These are phyloP conservation scores for Drosophila kanapiae DNA, from an alignment of 1,140 invertebrate species.

Conservation along the genomic window DNA sequence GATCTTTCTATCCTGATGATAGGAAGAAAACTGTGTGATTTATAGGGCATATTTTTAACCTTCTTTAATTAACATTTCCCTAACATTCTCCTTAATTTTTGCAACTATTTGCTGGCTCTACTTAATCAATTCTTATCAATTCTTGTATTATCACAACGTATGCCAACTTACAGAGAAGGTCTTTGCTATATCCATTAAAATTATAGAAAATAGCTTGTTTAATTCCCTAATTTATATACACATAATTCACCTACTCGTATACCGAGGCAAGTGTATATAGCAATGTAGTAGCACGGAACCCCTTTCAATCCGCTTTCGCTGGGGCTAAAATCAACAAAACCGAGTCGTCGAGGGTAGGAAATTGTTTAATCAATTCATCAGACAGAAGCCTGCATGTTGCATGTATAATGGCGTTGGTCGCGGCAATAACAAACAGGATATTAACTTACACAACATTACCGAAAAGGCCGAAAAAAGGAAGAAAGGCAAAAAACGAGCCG, in stretches of 20 bases:
- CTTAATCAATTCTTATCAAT: too few species aligned
- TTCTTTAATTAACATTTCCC: background rate
- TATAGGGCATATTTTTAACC: background rate
- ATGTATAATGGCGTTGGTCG: conserved; percentile 59
- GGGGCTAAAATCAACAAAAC: conserved; percentile 23
- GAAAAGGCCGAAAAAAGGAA: conserved; percentile 27
- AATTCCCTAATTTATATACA: background rate
- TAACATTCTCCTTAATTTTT: background rate
- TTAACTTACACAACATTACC: conserved; percentile 78
- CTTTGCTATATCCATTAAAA: background rate
- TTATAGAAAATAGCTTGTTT: background rate
- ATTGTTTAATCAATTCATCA: conserved; percentile 84
- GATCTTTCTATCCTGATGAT: too few species aligned
- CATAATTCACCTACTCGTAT: background rate
- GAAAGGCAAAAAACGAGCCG: conserved; percentile 14
- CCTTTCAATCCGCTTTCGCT: background rate
- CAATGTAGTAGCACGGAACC: background rate
- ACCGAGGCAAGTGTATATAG: background rate
- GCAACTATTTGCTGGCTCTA: background rate
- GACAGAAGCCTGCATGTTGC: conserved; percentile 55
- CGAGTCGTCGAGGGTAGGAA: conserved; percentile 65
- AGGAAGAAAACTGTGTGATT: background rate
- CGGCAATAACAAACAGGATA: conserved; percentile 82
- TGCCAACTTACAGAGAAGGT: too few species aligned
- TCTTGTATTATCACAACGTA: too few species aligned